Percentiles rank a stretch among this genome's conserved stretches.
Evolutionary conservation across 2,888 invertebrate genomes (phyloP).

Genomic region (Drosophila anceps): DNA sequence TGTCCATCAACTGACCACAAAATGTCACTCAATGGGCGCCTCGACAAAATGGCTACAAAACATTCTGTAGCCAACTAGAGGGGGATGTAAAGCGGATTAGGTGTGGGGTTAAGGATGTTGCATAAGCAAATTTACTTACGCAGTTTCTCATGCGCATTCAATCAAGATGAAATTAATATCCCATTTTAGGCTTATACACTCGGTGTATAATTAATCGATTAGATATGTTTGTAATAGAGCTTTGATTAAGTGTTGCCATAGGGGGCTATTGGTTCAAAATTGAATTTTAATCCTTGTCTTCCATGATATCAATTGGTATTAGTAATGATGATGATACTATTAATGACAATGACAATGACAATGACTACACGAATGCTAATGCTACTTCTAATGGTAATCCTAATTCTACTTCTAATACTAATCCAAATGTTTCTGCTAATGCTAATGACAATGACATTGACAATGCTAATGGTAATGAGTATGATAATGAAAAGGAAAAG

Average conservation of each 20-base stretch:
- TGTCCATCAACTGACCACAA: conserved; percentile 74
- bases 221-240: background rate
- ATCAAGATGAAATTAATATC: conserved; percentile 8
- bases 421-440: too few relatives aligned
- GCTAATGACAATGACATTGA: background rate
- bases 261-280: background rate
- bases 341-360: background rate
- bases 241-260: background rate
- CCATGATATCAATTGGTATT: background rate
- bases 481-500: background rate
- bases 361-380: background rate
- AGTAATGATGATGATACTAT: background rate
- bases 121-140: background rate
- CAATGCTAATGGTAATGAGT: background rate
- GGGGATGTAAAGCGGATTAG: background rate
- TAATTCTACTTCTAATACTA: too few relatives aligned
- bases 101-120: background rate
- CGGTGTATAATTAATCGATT: conserved; percentile 10
- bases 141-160: conserved; percentile 1
- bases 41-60: conserved; percentile 42
- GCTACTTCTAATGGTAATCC: too few relatives aligned
- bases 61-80: conserved; percentile 23
- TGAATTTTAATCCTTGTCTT: background rate
- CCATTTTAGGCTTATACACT: background rate
- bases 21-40: conserved; percentile 67